Percentiles rank a stretch among this genome's conserved stretches.
Conservation (phyloP, 2,888 invertebrate species). For the Dermolepida albohirtum region DNA sequence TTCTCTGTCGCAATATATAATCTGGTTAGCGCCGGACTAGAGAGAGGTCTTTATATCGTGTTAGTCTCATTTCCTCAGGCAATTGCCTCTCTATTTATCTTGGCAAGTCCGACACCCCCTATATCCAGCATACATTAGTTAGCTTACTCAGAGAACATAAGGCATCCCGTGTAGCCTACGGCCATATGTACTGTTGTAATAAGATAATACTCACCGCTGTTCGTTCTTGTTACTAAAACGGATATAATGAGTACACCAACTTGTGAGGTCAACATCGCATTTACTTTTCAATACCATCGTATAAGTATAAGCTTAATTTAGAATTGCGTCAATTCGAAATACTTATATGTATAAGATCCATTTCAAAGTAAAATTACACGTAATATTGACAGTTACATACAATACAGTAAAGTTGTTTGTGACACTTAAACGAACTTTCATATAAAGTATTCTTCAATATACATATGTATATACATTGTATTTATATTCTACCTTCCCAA, state of each 20-base stretch:
- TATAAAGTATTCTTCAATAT: too few species aligned
- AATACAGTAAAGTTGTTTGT: too few species aligned
- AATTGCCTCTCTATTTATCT: conserved; percentile 65
- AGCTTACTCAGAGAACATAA: conserved; percentile 60
- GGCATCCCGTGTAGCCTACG: conserved; percentile 58
- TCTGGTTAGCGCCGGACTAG: conserved; percentile 60
- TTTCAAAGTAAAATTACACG: too few species aligned
- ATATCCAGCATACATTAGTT: conserved; percentile 61
- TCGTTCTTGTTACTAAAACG: conserved; percentile 38
- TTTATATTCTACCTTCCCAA: too few species aligned
- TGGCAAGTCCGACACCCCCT: conserved; percentile 59
- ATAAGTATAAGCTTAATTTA: too few species aligned
- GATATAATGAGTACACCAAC: conserved; percentile 29
- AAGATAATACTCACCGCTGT: conserved; percentile 57
- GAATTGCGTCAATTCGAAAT: too few species aligned
- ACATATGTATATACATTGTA: too few species aligned
- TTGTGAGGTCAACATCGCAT: conserved; percentile 25
- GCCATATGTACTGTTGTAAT: conserved; percentile 61
- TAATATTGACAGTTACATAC: too few species aligned
- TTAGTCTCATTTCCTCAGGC: conserved; percentile 63
- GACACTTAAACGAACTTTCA: too few species aligned
- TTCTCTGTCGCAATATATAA: conserved; percentile 54
- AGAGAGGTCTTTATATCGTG: conserved; percentile 63
- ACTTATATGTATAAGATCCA: too few species aligned
- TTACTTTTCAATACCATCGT: conserved; percentile 20